These are phyloP conservation scores for Latrodectus hesperus DNA, from an alignment of 2,888 invertebrate species.

Conservation along the genomic window DNA sequence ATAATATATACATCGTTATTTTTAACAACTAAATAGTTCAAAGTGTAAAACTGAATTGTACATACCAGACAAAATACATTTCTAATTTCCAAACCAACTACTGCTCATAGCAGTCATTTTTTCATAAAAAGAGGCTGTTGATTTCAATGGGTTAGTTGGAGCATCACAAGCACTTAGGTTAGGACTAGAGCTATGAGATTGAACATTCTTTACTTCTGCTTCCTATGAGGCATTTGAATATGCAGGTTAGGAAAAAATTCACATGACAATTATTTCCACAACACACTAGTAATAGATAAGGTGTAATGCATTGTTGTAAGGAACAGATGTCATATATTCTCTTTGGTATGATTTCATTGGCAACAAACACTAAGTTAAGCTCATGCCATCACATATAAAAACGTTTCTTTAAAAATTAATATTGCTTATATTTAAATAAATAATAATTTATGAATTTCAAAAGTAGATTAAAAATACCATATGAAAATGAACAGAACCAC, in stretches of 20 bases:
- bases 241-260: neutral
- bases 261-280: conserved; percentile 10
- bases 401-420: too few species aligned
- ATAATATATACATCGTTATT: too few species aligned
- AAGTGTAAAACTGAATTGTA: neutral
- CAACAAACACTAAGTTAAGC: too few species aligned
- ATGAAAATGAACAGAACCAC: too few species aligned
- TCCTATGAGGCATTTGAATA: conserved; percentile 33
- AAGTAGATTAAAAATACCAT: too few species aligned
- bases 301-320: too few species aligned
- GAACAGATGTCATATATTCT: too few species aligned
- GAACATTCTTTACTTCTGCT: conserved; percentile 37
- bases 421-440: too few species aligned
- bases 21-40: too few species aligned
- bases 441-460: too few species aligned
- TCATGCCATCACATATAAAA: too few species aligned
- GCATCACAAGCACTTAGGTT: conserved; percentile 47
- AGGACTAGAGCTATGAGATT: conserved; percentile 65
- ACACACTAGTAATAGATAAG: neutral
- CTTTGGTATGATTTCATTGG: too few species aligned
- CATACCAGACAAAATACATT: conserved; percentile 12
- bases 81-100: conserved; percentile 67
- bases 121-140: conserved; percentile 66
- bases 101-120: conserved; percentile 67
- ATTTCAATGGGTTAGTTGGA: conserved; percentile 54